These are phyloP conservation scores for Catalaphyllia jardinei DNA, from an alignment of 64 coral and sea anemone genomes.

Conservation along the genomic window DNA sequence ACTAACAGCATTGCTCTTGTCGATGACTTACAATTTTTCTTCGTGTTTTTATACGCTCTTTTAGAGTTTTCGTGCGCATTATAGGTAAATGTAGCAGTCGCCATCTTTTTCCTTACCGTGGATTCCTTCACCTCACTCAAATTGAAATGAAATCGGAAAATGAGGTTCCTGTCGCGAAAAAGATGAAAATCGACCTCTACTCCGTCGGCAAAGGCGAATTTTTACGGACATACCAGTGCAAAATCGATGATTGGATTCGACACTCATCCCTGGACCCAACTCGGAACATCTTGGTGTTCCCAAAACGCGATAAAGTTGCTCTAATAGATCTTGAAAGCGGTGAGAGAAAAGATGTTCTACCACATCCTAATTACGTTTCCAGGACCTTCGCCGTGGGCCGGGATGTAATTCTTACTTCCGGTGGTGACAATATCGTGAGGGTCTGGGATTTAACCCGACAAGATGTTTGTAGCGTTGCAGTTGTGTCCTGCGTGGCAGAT, in stretches of 20 bases:
- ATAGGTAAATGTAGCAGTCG: no score
- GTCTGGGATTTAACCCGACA: conserved; percentile 81
- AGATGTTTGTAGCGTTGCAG: no score
- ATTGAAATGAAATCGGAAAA: conserved; percentile 62
- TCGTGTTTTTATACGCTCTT: no score
- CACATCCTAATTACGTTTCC: conserved; percentile 78
- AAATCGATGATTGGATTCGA: conserved; percentile 87
- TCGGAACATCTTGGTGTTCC: conserved; percentile 57
- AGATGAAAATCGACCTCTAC: conserved; percentile 80
- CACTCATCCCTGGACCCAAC: conserved; percentile 38
- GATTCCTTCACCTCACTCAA: conserved; percentile 87
- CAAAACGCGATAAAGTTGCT: conserved; percentile 70
- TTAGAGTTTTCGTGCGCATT: no score
- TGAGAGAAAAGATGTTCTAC: conserved; percentile 69
- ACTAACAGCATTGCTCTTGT: no score
- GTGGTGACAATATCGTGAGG: conserved; percentile 70
- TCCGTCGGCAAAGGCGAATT: conserved; percentile 42
- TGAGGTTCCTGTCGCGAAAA: conserved; percentile 82
- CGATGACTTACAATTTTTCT: no score
- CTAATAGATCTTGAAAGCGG: conserved; percentile 60
- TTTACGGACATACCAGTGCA: conserved; percentile 58
- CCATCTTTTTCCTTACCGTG: no score
- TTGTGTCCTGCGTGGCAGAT: no score
- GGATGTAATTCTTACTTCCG: conserved; percentile 78
- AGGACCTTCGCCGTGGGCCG: conserved; percentile 21